Evolutionary conservation across 2,113 vertebrate genomes (phyloP).

Genomic region (Platysternon megacephalum): DNA sequence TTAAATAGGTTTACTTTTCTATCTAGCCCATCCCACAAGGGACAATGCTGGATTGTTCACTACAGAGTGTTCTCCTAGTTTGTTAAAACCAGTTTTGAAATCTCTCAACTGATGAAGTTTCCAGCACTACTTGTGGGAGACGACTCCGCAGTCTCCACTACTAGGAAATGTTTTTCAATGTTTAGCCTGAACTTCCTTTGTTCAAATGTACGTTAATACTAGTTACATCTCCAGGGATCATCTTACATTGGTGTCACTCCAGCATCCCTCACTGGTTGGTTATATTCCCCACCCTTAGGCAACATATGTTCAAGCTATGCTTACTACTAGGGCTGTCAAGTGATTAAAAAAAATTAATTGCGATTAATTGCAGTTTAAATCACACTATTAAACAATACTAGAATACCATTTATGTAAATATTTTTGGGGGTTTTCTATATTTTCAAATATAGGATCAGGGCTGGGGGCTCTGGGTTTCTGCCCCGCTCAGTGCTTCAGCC

Average conservation of each 20-base stretch:
- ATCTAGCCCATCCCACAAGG: background rate
- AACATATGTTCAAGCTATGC: background rate
- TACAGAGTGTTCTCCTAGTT: background rate
- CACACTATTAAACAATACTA: no score
- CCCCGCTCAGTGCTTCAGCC: no score
- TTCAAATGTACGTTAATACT: background rate
- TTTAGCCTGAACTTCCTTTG: background rate
- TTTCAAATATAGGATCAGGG: no score
- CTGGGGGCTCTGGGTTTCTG: no score
- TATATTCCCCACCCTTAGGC: background rate
- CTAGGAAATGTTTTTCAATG: background rate
- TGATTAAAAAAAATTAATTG: no score
- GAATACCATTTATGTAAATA: no score
- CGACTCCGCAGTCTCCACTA: background rate
- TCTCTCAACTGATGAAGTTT: background rate
- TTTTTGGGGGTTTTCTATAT: no score
- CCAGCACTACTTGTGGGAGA: background rate
- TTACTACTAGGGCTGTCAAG: background rate
- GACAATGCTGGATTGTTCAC: background rate
- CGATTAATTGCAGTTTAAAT: no score
- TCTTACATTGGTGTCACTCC: background rate
- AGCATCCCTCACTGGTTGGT: background rate
- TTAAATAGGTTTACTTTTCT: background rate
- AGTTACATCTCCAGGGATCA: background rate
- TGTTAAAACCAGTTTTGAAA: background rate